Conservation (phyloP, 2,797 vertebrate species). For the Xyrichtys novacula region DNA sequence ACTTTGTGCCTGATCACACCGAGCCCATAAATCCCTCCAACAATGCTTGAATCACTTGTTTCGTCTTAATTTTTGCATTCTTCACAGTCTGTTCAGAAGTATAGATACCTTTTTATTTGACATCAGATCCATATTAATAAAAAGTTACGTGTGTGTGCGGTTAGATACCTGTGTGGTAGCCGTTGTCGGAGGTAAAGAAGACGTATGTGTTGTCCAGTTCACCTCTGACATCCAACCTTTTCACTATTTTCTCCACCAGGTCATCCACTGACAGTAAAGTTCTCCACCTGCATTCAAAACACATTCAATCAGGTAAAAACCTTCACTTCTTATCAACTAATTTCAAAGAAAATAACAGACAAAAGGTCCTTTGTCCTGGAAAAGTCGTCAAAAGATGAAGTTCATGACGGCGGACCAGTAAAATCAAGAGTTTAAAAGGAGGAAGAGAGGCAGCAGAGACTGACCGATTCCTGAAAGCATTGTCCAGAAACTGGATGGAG, state of each 20-base stretch:
- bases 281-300: slow-evolving; percentile 83
- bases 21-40: background rate
- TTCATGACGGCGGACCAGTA: no score
- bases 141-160: background rate
- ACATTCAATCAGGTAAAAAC: rapidly evolving
- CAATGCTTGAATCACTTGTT: background rate
- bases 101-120: background rate
- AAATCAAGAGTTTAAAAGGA: no score
- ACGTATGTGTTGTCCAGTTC: slow-evolving; percentile 94
- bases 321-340: background rate
- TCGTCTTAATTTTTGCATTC: background rate
- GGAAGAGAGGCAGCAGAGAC: background rate
- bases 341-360: background rate
- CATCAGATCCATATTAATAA: background rate
- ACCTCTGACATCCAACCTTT: slow-evolving; percentile 86
- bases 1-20: background rate
- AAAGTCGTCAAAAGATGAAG: no score
- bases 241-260: slow-evolving; percentile 94
- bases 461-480: slow-evolving; percentile 93
- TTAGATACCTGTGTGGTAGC: slow-evolving; percentile 93
- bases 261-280: slow-evolving; percentile 98
- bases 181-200: slow-evolving; percentile 98
- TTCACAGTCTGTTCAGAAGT: background rate
- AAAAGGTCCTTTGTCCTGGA: no score
- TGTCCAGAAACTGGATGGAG: slow-evolving; percentile 92